Conservation (phyloP, 1,140 invertebrate genomes). For the Aplysia californica region DNA sequence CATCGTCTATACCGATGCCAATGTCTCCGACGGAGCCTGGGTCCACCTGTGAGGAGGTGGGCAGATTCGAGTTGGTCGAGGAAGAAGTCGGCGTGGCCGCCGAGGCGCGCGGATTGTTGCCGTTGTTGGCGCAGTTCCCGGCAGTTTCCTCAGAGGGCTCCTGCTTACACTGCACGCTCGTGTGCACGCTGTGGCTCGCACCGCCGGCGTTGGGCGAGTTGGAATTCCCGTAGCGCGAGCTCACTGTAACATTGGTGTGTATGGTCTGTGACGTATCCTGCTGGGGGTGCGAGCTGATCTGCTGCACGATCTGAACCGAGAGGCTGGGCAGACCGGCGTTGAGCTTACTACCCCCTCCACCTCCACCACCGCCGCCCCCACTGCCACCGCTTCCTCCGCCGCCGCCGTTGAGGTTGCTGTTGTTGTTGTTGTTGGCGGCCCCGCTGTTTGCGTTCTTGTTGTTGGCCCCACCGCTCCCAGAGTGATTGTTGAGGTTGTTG, state of each 20-base stretch:
- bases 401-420: conserved; percentile 36
- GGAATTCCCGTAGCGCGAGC: conserved; percentile 70
- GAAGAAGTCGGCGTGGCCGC: too few species aligned
- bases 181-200: conserved; percentile 53
- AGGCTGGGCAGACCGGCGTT: conserved; percentile 73
- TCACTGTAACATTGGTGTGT: conserved; percentile 92
- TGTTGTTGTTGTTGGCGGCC: conserved; percentile 4
- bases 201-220: background rate
- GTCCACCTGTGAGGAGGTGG: conserved; percentile 7
- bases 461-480: too few species aligned
- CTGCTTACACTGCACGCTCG: conserved; percentile 82
- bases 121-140: background rate
- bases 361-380: conserved; percentile 13
- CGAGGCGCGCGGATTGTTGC: conserved; percentile 6
- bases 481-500: too few species aligned
- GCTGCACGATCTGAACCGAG: conserved; percentile 89
- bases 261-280: conserved; percentile 87
- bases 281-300: conserved; percentile 85
- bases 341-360: conserved; percentile 36
- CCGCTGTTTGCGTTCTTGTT: conserved; percentile 15
- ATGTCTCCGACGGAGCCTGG: conserved; percentile 74
- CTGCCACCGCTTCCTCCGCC: conserved; percentile 25
- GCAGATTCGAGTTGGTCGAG: too few species aligned
- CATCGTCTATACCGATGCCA: conserved; percentile 12
- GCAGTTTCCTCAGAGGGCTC: conserved; percentile 75